These are phyloP conservation scores for Ramphastos sulfuratus DNA, from an alignment of 2,113 vertebrate species.

Conservation along the genomic window DNA sequence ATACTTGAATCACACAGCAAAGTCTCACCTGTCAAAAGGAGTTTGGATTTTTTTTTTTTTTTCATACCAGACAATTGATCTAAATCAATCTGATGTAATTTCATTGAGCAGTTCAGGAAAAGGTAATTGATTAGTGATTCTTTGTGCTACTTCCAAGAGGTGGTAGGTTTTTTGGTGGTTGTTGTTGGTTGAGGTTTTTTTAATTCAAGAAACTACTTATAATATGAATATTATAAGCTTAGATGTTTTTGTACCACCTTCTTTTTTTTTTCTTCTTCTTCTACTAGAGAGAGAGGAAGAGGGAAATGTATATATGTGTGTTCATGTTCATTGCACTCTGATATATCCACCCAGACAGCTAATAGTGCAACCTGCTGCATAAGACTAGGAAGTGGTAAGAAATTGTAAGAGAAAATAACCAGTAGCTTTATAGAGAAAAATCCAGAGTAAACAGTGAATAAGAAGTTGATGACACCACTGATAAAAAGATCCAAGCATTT, in stretches of 20 bases:
- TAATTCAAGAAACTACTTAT: neutral
- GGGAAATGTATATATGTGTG: neutral
- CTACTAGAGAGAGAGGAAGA: neutral
- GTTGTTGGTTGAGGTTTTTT: neutral
- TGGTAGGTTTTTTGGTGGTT: too few species aligned
- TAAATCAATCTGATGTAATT: neutral
- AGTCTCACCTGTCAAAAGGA: neutral
- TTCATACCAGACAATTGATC: neutral
- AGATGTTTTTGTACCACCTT: too few species aligned
- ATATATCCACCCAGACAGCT: neutral
- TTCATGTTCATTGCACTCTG: neutral
- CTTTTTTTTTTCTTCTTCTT: neutral
- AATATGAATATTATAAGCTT: neutral
- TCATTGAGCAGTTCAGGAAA: neutral
- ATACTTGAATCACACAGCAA: neutral
- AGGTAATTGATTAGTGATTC: slow-evolving; percentile 22
- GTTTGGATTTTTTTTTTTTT: neutral
- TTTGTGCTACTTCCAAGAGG: neutral
- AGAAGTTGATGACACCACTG: neutral
- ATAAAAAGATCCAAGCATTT: neutral
- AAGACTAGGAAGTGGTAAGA: neutral
- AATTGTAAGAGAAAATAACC: neutral
- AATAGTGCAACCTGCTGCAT: neutral
- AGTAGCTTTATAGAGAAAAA: neutral
- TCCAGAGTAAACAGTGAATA: neutral